Evolutionary conservation across 2,888 invertebrate genomes (phyloP).

Genomic region (Conchocele bisecta): DNA sequence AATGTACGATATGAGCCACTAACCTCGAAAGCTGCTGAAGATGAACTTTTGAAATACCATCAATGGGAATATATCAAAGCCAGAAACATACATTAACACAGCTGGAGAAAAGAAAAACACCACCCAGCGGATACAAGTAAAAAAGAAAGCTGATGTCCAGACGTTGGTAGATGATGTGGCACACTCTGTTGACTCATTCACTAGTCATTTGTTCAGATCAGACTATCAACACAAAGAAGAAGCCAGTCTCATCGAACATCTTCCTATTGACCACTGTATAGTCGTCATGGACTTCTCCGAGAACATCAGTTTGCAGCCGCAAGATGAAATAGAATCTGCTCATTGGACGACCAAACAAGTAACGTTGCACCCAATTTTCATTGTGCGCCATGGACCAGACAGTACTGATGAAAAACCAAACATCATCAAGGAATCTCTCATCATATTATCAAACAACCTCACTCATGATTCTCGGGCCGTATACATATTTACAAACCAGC

Average conservation of each 20-base stretch:
- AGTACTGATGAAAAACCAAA: constrained; percentile 25
- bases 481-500: constrained; percentile 22
- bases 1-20: constrained; percentile 5
- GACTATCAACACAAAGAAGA: constrained; percentile 35
- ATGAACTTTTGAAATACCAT: constrained; percentile 6
- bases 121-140: constrained; percentile 29
- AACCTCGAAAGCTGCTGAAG: neutral
- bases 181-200: constrained; percentile 2
- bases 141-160: neutral
- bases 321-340: constrained; percentile 45
- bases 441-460: constrained; percentile 29
- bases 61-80: too few species aligned
- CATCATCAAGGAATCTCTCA: constrained; percentile 32
- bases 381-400: constrained; percentile 23
- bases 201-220: constrained; percentile 26
- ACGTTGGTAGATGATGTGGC: constrained; percentile 16
- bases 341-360: constrained; percentile 46
- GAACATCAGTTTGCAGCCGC: constrained; percentile 31
- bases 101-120: constrained; percentile 2
- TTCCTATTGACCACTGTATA: constrained; percentile 22
- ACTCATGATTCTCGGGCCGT: constrained; percentile 28
- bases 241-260: constrained; percentile 11
- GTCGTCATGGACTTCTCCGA: constrained; percentile 43
- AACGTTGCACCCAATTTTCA: constrained; percentile 35
- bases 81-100: too few species aligned